Base-by-base conservation (phyloP, 2,888 invertebrate species). In the Ectemnius continuus region DNA sequence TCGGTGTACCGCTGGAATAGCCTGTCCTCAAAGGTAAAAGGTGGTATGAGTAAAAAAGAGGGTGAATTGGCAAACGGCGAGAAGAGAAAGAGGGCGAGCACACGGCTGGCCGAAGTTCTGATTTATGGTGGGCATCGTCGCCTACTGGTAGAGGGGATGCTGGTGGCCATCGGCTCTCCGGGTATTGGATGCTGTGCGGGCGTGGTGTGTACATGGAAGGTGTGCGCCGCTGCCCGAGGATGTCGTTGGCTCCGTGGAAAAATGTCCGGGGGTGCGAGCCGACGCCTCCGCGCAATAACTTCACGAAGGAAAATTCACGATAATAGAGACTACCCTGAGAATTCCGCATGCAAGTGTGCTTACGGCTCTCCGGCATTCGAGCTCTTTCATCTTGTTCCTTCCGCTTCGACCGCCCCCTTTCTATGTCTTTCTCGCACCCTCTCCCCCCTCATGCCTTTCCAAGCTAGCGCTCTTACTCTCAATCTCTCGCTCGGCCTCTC, bases 301-400 rank as follows among this genome's bases (percentile, higher is more conserved):
- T 86, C 67, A 36, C 83, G 79, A 84, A 83, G 78, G 82, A 83
- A 82, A 87, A 87, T 86, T 86, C 85, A 87, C 84, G 86, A 86
- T 86, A 87, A 87, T 87, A 85, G 85, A 86, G 83, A 87, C 80
- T 80, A 82, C 78, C 79, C 78, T 76, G 81, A 72, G 82, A 83
- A 86, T 86, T 78, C 76, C 75, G 77, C 72, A 80, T 86, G 77
- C 83, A 81, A 85, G 78, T 74, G 80, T 79, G 74, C 82, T 80
- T 73, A 47, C 71, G 67, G 57, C 52, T 52, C 52, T 14, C 52
- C 1, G 52, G n/a, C 52, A 52, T 16, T 52, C 52, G 52, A 52
- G n/a, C 52, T 52, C 52, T 66, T 57, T 67, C 61, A 18, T 56
- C 56, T 47, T 56, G 23, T 60, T 52, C 36, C 23, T 36, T 70